phyloP scores from a whole-genome alignment of 1,140 invertebrate genomes.

The Ericerus pela region DNA sequence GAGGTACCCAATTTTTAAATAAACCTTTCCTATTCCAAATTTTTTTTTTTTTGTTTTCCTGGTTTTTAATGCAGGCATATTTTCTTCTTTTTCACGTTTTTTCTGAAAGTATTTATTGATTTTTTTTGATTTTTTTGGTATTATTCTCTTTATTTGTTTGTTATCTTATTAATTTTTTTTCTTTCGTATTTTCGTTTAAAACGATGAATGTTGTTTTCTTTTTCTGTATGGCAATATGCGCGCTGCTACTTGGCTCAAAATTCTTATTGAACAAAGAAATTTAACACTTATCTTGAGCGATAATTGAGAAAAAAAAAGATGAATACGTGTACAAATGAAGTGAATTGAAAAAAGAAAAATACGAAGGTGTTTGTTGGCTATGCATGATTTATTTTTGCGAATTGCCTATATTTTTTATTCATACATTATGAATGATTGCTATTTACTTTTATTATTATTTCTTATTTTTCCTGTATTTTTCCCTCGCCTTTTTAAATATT shows the following conservation, averaged over 20 bases:
- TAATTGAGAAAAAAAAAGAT: no score
- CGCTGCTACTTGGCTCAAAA: no score
- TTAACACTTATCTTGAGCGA: no score
- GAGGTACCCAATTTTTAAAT: conserved; percentile 31
- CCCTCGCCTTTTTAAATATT: no score
- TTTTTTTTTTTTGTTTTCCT: neutral
- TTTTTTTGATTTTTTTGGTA: conserved; percentile 18
- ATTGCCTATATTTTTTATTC: neutral
- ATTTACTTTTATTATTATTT: no score
- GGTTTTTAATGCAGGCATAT: conserved; percentile 16
- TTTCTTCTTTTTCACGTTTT: conserved; percentile 20
- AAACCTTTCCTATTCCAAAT: conserved; percentile 1
- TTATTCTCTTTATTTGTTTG: neutral
- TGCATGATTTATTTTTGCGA: conserved; percentile 10
- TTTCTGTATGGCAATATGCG: no score
- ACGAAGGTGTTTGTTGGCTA: conserved; percentile 12
- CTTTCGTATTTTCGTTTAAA: conserved; percentile 2
- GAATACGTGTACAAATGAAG: no score
- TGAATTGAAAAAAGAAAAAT: no score
- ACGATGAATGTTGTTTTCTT: neutral
- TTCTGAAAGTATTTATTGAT: conserved; percentile 14
- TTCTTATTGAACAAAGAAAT: no score
- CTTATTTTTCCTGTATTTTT: no score
- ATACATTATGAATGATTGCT: no score
- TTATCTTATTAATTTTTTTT: conserved; percentile 10